A percentile compares a stretch with the other conserved stretches of the same genome.
phyloP scores from a whole-genome alignment of 2,888 invertebrate species.

The Erannis defoliaria region DNA sequence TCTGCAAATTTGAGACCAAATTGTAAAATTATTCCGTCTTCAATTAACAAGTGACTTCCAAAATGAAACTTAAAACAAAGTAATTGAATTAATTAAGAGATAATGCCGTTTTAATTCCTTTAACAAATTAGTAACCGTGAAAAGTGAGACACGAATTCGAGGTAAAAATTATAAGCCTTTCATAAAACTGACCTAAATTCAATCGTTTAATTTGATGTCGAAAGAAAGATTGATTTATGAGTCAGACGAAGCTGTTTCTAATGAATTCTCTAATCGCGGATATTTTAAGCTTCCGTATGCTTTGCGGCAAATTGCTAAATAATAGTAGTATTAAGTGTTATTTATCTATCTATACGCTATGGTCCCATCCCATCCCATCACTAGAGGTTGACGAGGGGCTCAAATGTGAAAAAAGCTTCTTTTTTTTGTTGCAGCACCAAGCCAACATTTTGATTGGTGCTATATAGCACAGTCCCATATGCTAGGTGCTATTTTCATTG shows the following conservation, averaged over 20 bases:
- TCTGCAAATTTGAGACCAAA: not conserved
- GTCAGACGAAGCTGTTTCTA: constrained; percentile 12
- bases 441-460: no score
- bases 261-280: not conserved
- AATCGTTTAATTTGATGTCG: not conserved
- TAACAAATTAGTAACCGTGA: not conserved
- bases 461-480: no score
- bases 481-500: no score
- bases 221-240: constrained; percentile 34
- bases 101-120: not conserved
- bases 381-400: no score
- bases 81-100: not conserved
- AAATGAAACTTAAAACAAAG: constrained; percentile 1
- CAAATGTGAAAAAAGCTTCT: no score
- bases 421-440: no score
- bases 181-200: not conserved
- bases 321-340: no score
- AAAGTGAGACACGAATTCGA: not conserved
- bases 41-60: constrained; percentile 10
- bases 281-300: not conserved
- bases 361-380: no score
- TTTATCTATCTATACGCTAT: no score
- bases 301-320: not conserved
- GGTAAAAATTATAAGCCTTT: not conserved
- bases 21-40: constrained; percentile 18